Percentiles rank a stretch among this genome's conserved stretches.
Evolutionary conservation across 2,113 vertebrate species (phyloP).

Genomic region (Suricata suricatta): DNA sequence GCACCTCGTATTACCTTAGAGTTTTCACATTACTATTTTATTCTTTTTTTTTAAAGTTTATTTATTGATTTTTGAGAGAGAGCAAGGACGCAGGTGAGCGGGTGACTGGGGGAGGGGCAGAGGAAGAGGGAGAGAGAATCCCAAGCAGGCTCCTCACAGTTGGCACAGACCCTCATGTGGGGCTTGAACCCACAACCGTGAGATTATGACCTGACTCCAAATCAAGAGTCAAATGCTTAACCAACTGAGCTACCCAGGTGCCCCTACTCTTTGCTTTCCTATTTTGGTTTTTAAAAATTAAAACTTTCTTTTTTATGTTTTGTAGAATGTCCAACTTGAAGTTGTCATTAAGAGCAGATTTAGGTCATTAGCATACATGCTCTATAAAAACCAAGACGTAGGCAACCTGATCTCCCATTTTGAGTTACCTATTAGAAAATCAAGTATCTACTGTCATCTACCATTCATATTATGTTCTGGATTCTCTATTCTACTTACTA

Average conservation of each 20-base stretch:
- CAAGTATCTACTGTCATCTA: background rate
- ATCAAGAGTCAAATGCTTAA: too few species aligned
- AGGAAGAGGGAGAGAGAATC: too few species aligned
- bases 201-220: too few species aligned
- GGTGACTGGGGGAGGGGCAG: too few species aligned
- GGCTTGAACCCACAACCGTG: too few species aligned
- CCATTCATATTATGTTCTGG: background rate
- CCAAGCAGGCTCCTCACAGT: too few species aligned
- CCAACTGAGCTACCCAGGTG: too few species aligned
- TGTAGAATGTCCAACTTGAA: background rate
- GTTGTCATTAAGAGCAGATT: background rate
- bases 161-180: too few species aligned
- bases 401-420: background rate
- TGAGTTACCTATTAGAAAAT: background rate
- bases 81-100: too few species aligned
- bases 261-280: background rate
- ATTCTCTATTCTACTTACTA: background rate
- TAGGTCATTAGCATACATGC: background rate
- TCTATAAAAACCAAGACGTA: background rate
- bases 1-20: background rate
- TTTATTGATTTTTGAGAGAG: too few species aligned
- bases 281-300: background rate
- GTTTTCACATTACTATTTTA: slow-evolving; percentile 13
- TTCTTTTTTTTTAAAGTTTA: background rate
- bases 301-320: background rate